These are phyloP conservation scores for Doryteuthis pealeii DNA, from an alignment of 1,140 invertebrate genomes.

Conservation along the genomic window DNA sequence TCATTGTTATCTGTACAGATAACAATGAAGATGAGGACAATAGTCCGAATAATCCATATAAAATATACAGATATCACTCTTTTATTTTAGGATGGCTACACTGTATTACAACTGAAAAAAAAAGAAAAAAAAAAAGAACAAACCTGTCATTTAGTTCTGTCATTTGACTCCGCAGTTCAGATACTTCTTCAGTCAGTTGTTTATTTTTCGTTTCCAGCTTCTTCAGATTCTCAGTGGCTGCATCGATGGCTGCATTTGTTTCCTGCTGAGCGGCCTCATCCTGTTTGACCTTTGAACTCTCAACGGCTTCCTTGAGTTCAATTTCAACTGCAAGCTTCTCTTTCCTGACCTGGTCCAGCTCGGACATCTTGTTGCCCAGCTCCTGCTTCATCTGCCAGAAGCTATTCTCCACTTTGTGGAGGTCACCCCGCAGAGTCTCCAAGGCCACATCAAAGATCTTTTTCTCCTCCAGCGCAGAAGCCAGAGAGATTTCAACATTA, in stretches of 20 bases:
- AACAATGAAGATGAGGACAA: too few species aligned
- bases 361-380: constrained; percentile 42
- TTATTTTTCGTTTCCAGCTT: constrained; percentile 38
- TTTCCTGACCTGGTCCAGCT: constrained; percentile 36
- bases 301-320: constrained; percentile 30
- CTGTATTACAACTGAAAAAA: too few species aligned
- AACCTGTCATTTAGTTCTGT: constrained; percentile 14
- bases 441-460: constrained; percentile 56
- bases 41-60: too few species aligned
- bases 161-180: constrained; percentile 31
- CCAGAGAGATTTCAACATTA: constrained; percentile 52
- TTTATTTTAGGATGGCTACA: too few species aligned
- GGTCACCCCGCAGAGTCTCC: constrained; percentile 55
- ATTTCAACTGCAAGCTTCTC: constrained; percentile 25
- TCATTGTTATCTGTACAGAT: too few species aligned
- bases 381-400: constrained; percentile 61
- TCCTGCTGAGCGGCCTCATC: neutral
- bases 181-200: constrained; percentile 36
- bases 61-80: too few species aligned
- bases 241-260: neutral
- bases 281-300: neutral
- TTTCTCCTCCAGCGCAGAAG: constrained; percentile 60
- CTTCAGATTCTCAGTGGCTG: constrained; percentile 26
- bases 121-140: neutral
- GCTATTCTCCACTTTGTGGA: constrained; percentile 59